Evolutionary conservation across 2,797 vertebrate genomes (phyloP), one percentile per base, ranked within the genome.

Genomic region (Helarctos malayanus): DNA sequence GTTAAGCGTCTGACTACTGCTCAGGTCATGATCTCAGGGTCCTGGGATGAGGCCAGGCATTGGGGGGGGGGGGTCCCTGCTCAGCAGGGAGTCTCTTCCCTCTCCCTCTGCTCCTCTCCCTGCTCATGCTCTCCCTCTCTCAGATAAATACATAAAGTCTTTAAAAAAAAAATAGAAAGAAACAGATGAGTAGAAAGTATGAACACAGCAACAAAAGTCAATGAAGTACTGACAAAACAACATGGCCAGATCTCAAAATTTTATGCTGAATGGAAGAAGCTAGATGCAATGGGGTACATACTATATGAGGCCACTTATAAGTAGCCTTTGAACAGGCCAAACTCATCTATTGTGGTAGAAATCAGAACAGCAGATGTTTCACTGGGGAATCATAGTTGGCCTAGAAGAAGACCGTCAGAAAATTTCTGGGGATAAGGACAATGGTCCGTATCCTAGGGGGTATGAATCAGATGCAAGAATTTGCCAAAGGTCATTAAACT

Each of bases 301-400:
- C 1, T 2, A 11, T 47, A 2, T 0, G 9, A 19, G 15, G 49
- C 12, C 73, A 12, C 16, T 16, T 23, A 13, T 38, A 38, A 73
- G 73, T 25, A 29, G 45, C 11, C 18, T 86, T n/a, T 56, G 29
- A 68, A 56, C 7, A 56, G 52, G 7, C 15, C 13, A 59, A 41
- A 35, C 16, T 0, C 9, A 41, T 59, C 7, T 78, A 25, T 2
- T 23, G 54, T 79, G 61, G 56, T 12, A 73, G 81, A 73, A 76
- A 41, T 61, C 35, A 38, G 15, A 27, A 29, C 5, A 69, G 49
- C 5, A 25, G 7, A 5, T 41, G n/a, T 18, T 73, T 89, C 52
- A 1, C 0, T 38, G 71, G 27, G 35, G 16, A 9, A 3, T 2
- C 9, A 27, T 27, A 47, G 6, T 8, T 35, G 9, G n/a, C 14